These are phyloP conservation scores for Drosophila subpulchrella DNA, from an alignment of 1,140 invertebrate genomes.

Conservation along the genomic window DNA sequence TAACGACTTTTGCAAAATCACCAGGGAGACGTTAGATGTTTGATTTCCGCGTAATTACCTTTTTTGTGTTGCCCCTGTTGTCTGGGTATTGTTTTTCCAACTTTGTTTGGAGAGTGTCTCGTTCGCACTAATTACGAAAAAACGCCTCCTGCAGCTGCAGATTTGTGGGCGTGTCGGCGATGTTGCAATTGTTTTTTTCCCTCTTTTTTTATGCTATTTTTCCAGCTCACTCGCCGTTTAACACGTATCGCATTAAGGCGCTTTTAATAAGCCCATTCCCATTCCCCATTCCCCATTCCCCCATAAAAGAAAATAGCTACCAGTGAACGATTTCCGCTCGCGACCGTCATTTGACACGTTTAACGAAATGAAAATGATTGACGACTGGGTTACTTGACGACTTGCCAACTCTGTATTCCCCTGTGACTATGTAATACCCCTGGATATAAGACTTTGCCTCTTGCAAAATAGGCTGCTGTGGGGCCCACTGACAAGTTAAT, in stretches of 20 bases:
- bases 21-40: slow-evolving; percentile 59
- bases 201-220: not conserved
- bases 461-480: slow-evolving; percentile 44
- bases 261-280: slow-evolving; percentile 43
- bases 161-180: slow-evolving; percentile 26
- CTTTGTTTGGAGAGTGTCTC: slow-evolving; percentile 29
- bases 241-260: slow-evolving; percentile 52
- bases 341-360: slow-evolving; percentile 70
- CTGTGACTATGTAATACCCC: not conserved
- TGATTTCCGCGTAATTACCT: slow-evolving; percentile 62
- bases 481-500: slow-evolving; percentile 74
- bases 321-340: slow-evolving; percentile 65
- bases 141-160: slow-evolving; percentile 34
- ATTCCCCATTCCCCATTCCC: slow-evolving; percentile 16
- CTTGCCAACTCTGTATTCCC: slow-evolving; percentile 16
- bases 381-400: slow-evolving; percentile 49
- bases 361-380: slow-evolving; percentile 76
- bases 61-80: slow-evolving; percentile 29
- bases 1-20: slow-evolving; percentile 58
- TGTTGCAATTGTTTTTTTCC: slow-evolving; percentile 36
- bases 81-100: slow-evolving; percentile 34
- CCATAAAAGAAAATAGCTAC: slow-evolving; percentile 52
- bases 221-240: slow-evolving; percentile 13
- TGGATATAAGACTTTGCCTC: slow-evolving; percentile 12
- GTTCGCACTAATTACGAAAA: slow-evolving; percentile 50